Base-by-base conservation (phyloP, 2,888 invertebrate species). In the Ochropleura plecta region DNA sequence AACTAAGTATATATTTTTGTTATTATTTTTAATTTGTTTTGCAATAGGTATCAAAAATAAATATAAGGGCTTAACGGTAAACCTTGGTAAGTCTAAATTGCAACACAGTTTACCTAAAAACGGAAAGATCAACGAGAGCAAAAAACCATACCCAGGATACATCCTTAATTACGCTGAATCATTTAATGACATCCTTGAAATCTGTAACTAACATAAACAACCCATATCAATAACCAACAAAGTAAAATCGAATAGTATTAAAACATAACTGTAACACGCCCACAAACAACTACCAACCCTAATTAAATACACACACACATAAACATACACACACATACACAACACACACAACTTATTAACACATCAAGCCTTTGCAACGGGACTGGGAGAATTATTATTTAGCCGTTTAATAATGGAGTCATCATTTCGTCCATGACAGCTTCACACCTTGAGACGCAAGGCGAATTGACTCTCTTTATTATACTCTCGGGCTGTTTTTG, bases 341-440 rank as follows among this genome's bases (percentile, higher is more conserved):
- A 84, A 89, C 88, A 79, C 81, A 87, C 88, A 88, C 82, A 91
- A 93, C 91, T 92, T 93, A 93, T 93, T 93, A 94, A 92, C 92
- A 91, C 92, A 92, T 93, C 92, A 92, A 88, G 86, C 82, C 80
- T 81, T 79, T 88, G 81, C 92, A 93, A 92, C 93, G 93, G 94
- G 90, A 92, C 92, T 90, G 86, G 84, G 85, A 89, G 90, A 90
- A 91, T 95, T 94, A 94, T 95, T 95, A 95, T 94, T 95, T 94
- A 93, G 93, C 89, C 93, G 94, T 91, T 88, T 96, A 95, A 95
- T 96, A 96, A 96, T 95, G 95, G 94, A 96, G 95, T 93, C 95
- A 94, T 96, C 96, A 94, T 95, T 94, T 93, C 93, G 90, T 88
- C 89, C 94, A 91, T 95, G 96, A 96, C 96, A 96, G 96, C 93